phyloP scores from a whole-genome alignment of 1,140 invertebrate species.

The Brachionus koreanus region DNA sequence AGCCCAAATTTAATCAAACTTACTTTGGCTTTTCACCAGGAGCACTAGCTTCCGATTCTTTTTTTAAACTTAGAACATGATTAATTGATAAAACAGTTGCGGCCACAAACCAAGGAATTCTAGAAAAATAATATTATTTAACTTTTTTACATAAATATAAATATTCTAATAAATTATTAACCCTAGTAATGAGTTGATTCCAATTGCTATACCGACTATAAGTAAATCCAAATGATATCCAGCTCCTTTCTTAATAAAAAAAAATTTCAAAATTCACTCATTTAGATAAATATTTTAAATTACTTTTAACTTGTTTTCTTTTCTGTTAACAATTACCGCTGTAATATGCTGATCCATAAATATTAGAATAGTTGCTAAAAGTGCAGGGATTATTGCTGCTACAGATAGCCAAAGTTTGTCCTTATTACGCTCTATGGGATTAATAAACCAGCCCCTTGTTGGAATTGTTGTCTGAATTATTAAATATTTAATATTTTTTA shows the following conservation, averaged over 20 bases:
- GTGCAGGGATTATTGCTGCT: constrained; percentile 77
- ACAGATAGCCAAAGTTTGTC: constrained; percentile 82
- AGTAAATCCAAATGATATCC: constrained; percentile 96
- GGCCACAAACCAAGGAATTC: constrained; percentile 87
- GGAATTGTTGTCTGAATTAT: constrained; percentile 68
- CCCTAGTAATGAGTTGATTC: constrained; percentile 85
- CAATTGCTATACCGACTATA: constrained; percentile 79
- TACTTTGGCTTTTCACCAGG: constrained; percentile 97
- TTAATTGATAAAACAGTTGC: constrained; percentile 97
- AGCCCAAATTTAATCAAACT: constrained; percentile 80
- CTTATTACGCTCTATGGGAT: constrained; percentile 70
- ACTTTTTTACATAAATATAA: neutral
- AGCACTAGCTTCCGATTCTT: constrained; percentile 90
- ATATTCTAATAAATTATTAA: neutral
- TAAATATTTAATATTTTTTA: neutral
- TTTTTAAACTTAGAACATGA: constrained; percentile 92
- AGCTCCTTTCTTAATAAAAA: constrained; percentile 74
- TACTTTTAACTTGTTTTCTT: constrained; percentile 84
- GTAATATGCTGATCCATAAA: constrained; percentile 99
- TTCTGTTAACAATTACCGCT: constrained; percentile 93
- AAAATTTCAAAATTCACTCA: neutral
- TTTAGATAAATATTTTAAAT: neutral
- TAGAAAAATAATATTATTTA: neutral
- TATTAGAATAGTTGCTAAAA: constrained; percentile 90
- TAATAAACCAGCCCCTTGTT: constrained; percentile 81